Base-by-base conservation (phyloP, 2,888 invertebrate genomes). In the Tuberolachnus salignus region DNA sequence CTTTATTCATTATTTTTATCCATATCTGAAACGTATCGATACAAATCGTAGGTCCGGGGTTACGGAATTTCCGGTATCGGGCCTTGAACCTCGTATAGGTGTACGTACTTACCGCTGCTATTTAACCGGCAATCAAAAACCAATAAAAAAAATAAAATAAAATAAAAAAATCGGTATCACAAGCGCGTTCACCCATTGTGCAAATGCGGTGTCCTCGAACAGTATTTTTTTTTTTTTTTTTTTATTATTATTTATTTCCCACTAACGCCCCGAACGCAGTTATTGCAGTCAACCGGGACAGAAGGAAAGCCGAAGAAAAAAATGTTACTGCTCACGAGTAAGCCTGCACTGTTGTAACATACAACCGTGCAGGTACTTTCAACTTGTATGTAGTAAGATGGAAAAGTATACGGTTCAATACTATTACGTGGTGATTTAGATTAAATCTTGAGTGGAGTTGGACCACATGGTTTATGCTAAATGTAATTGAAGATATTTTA, bases 131-230 rank as follows among this genome's bases (percentile, higher is more conserved):
- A 64, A 73, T 64, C 42, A 46, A 63, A 51, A 53, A 73, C 63
- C 10, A 44, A 73, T 34, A 63, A 21, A 63, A 34, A 34, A 34
- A 34, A 34, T 34, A 34, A 34, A 34, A 34, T 4, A 34, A 34
- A 34, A 34, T 6, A 34, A 34, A 34, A 34, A 4, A 51, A 63
- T 63, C 49, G 11, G 6, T 59, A 4, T n/a, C 34, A 49, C 67
- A n/a, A n/a, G n/a, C n/a, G n/a, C n/a, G n/a, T n/a, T n/a, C n/a
- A 14, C 59, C 59, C 51, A 69, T 78, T 78, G 69, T 69, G 57
- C 57, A 9, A 10, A 14, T 14, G 53, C 3, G 42, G 0, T 13
- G 78, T 69, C 69, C 69, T 78, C 78, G 78, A 59, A 59, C 34
- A 16, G 46, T 13, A 19, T 59, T 11, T 78, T 59, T 46, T 34